These are phyloP conservation scores for Cheilosia variabilis DNA, from an alignment of 2,888 invertebrate genomes.

Conservation along the genomic window DNA sequence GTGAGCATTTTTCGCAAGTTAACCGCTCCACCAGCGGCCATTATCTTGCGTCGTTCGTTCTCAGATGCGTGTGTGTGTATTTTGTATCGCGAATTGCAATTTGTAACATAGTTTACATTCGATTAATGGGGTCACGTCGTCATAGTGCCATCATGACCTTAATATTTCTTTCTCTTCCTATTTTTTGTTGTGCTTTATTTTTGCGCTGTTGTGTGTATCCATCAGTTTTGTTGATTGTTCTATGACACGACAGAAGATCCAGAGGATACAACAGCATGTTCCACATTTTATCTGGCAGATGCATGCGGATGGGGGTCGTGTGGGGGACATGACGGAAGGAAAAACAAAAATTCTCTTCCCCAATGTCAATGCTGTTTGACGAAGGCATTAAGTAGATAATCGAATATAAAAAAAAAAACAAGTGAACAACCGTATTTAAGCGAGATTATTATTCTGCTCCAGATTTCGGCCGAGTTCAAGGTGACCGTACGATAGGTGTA, in stretches of 20 bases:
- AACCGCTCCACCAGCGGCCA: slow-evolving; percentile 14
- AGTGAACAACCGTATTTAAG: background rate
- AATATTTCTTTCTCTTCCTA: slow-evolving; percentile 8
- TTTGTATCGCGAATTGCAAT: slow-evolving; percentile 10
- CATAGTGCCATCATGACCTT: slow-evolving; percentile 49
- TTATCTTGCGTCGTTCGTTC: slow-evolving; percentile 24
- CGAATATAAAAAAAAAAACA: background rate
- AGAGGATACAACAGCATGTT: background rate
- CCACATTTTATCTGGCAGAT: background rate
- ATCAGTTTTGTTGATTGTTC: slow-evolving; percentile 18
- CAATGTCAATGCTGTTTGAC: slow-evolving; percentile 25
- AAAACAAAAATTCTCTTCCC: background rate
- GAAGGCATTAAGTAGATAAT: slow-evolving; percentile 34
- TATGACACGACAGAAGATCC: slow-evolving; percentile 14
- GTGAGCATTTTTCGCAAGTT: slow-evolving; percentile 35
- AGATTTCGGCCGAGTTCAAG: slow-evolving; percentile 34
- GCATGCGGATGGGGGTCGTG: background rate
- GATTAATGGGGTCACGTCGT: slow-evolving; percentile 55
- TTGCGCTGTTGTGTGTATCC: slow-evolving; percentile 11
- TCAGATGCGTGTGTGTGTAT: slow-evolving; percentile 1
- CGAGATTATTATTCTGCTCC: slow-evolving; percentile 6
- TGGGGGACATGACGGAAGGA: slow-evolving; percentile 9
- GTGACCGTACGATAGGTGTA: background rate
- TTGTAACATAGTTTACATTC: slow-evolving; percentile 57
- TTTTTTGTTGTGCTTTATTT: background rate